Conservation (phyloP, 1,140 invertebrate species). For the Nasonia vitripennis region DNA sequence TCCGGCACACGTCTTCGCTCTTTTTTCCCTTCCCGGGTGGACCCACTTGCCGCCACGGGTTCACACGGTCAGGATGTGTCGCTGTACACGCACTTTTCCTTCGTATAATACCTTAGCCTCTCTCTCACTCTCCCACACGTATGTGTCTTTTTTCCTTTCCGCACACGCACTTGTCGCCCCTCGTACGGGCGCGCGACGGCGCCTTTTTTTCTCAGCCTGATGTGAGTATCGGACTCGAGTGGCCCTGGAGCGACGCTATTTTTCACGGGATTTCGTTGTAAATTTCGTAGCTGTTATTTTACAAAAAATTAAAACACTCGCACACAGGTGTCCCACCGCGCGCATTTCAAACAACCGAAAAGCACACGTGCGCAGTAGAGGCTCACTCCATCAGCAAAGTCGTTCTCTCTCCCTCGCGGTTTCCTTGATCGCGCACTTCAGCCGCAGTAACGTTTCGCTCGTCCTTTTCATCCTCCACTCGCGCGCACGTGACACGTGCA, state of each 20-base stretch:
- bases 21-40: conserved; percentile 46
- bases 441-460: no score
- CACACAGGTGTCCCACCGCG: not conserved
- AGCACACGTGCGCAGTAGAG: conserved; percentile 14
- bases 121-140: not conserved
- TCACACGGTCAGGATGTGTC: conserved; percentile 54
- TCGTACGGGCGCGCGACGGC: conserved; percentile 13
- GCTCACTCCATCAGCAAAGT: no score
- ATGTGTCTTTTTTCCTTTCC: conserved; percentile 42
- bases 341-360: conserved; percentile 32
- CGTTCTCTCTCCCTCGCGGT: not conserved
- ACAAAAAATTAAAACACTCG: no score
- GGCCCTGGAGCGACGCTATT: not conserved
- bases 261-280: not conserved
- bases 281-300: no score
- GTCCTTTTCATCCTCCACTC: conserved; percentile 22
- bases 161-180: conserved; percentile 66
- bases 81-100: conserved; percentile 6
- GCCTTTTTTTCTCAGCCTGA: conserved; percentile 54
- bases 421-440: conserved; percentile 1
- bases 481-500: conserved; percentile 69
- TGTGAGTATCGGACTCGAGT: conserved; percentile 7
- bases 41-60: conserved; percentile 55
- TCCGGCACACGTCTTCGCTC: not conserved
- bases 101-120: not conserved